Conservation (phyloP, 2,797 vertebrate genomes). For the Channa striata region DNA sequence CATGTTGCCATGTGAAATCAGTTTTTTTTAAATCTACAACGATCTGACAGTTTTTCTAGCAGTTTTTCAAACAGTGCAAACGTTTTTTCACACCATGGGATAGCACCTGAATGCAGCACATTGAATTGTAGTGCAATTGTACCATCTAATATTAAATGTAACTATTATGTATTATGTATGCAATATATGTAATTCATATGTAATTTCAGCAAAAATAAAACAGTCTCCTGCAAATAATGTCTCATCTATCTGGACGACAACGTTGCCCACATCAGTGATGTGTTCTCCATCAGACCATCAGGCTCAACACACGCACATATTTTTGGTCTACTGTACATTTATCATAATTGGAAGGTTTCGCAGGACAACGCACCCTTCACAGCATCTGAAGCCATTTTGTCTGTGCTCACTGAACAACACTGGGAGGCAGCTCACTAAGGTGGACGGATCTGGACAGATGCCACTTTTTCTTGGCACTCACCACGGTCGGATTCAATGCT, state of each 20-base stretch:
- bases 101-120: conserved; percentile 1
- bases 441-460: conserved; percentile 69
- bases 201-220: neutral
- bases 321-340: conserved; percentile 25
- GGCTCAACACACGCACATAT: conserved; percentile 3
- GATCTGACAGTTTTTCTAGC: neutral
- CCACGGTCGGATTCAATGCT: conserved; percentile 56
- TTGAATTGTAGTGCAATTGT: neutral
- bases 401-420: conserved; percentile 20
- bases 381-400: conserved; percentile 56
- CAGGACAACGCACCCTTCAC: conserved; percentile 20
- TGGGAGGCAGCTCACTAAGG: conserved; percentile 41
- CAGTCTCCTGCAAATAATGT: neutral
- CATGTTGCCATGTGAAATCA: neutral
- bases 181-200: too few species aligned
- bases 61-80: neutral
- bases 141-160: neutral
- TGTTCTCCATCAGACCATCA: neutral
- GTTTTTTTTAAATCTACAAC: too few species aligned
- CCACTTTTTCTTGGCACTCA: conserved; percentile 69
- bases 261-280: neutral
- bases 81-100: neutral
- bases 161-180: too few species aligned
- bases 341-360: conserved; percentile 26
- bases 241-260: neutral